Percentiles rank a stretch among this genome's conserved stretches.
Conservation (phyloP, 2,888 invertebrate genomes). For the Sisyra terminalis region DNA sequence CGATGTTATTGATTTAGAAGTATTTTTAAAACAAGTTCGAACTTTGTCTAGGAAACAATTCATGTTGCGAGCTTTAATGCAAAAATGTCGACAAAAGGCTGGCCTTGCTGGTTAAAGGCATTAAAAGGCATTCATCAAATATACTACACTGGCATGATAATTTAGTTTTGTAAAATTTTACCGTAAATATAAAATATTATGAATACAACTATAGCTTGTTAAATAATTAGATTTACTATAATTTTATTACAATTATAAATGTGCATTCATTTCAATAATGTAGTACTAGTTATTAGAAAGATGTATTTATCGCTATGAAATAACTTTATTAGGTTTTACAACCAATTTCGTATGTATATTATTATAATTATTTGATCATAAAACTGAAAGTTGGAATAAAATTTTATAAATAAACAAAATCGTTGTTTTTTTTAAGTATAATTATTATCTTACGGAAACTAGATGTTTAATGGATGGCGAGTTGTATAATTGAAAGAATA, state of each 20-base stretch:
- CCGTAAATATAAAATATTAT: neutral
- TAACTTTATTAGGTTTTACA: no score
- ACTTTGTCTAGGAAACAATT: slow-evolving; percentile 92
- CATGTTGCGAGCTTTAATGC: slow-evolving; percentile 86
- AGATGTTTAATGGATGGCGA: no score
- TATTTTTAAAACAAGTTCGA: slow-evolving; percentile 92
- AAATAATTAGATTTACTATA: neutral
- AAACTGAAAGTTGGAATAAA: no score
- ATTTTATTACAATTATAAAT: neutral
- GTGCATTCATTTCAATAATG: no score
- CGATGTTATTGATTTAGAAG: slow-evolving; percentile 87
- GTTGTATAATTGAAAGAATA: no score
- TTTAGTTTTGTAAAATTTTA: slow-evolving; percentile 4
- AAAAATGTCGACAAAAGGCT: slow-evolving; percentile 91
- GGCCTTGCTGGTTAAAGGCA: slow-evolving; percentile 51
- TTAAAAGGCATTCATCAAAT: neutral
- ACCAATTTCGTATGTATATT: no score
- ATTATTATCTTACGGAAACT: no score
- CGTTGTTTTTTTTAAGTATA: no score
- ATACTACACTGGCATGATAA: neutral
- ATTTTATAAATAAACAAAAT: no score
- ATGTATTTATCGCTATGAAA: no score
- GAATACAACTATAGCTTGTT: neutral
- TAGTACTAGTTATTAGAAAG: no score
- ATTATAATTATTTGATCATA: no score